phyloP scores from a whole-genome alignment of 2,888 invertebrate genomes.

The Chloroclystis v-ata region DNA sequence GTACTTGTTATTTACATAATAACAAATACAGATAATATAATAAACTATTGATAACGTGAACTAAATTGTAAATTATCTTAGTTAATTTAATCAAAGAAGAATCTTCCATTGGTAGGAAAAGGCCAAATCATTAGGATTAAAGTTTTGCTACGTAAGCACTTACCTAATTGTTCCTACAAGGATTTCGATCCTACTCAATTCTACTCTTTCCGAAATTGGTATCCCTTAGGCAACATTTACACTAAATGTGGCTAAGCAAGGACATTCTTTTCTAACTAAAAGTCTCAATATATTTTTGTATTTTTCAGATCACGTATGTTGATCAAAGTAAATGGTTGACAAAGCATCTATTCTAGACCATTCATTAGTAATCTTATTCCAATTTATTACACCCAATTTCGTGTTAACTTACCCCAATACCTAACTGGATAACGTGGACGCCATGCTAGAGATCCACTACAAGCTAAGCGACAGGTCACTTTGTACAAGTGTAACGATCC shows the following conservation, averaged over 20 bases:
- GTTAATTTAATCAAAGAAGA: too few species aligned
- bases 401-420: conserved; percentile 42
- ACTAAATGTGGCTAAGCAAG: background rate
- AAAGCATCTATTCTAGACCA: conserved; percentile 30
- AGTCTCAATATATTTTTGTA: background rate
- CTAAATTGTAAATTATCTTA: too few species aligned
- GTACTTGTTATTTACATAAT: too few species aligned
- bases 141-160: conserved; percentile 1
- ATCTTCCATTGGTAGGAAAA: background rate
- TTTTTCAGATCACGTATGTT: background rate
- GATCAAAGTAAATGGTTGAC: conserved; percentile 18
- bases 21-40: too few species aligned
- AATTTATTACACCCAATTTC: conserved; percentile 44
- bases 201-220: conserved; percentile 21
- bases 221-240: conserved; percentile 12
- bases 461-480: background rate
- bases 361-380: conserved; percentile 39
- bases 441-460: background rate
- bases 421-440: conserved; percentile 32
- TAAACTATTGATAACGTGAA: too few species aligned
- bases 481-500: too few species aligned
- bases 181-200: conserved; percentile 5
- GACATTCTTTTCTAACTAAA: background rate
- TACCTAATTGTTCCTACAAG: conserved; percentile 1
- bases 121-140: background rate